Base-by-base conservation (phyloP, 2,113 vertebrate species). In the Hassar affinis region DNA sequence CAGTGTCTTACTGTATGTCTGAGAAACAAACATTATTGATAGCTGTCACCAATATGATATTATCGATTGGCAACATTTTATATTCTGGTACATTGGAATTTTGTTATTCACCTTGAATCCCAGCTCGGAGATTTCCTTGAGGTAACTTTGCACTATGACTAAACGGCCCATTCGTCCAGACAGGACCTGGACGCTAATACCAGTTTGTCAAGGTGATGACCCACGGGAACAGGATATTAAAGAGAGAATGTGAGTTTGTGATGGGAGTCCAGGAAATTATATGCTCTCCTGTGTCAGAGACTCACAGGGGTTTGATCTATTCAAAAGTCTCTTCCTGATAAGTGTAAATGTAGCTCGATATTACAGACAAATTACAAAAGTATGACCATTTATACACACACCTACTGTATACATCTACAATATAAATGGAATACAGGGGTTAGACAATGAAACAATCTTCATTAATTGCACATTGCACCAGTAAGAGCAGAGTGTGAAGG, bases 141-240 rank as follows among this genome's bases (percentile, higher is more conserved):
- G 30, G 33, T 64, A 66, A 18, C 15, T 33, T 17, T 66, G 7
- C 30, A 35, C 30, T 35, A 66, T 18, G 30, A 18, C 30, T 66
- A 12, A 0, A 35, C 35, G 17, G 30, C 14, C 62, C 25, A 71
- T 71, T 71, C 68, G 47, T 71, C 68, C 64, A 54, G 22, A 82
- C 33, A 82, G 75, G 52, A 78, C 69, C 45, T 14, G 45, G 52
- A 62, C 30, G 30, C 30, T 9, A 11, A 14, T 79, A 68, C 45
- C 49, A 54, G 56, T 80, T 83, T 79, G 76, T 64, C 76, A 83
- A 79, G 68, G 76, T 22, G 76, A 83, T 64, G 75, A 79, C 64
- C 45, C 25, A 61, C 10, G 47, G 18, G 75, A 86, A 18, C 27
- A 80, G 71, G 61, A 81, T 85, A 68, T 30, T 66, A 81, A n/a